phyloP scores from a whole-genome alignment of 2,888 invertebrate species.

The Drosophila kokeensis region DNA sequence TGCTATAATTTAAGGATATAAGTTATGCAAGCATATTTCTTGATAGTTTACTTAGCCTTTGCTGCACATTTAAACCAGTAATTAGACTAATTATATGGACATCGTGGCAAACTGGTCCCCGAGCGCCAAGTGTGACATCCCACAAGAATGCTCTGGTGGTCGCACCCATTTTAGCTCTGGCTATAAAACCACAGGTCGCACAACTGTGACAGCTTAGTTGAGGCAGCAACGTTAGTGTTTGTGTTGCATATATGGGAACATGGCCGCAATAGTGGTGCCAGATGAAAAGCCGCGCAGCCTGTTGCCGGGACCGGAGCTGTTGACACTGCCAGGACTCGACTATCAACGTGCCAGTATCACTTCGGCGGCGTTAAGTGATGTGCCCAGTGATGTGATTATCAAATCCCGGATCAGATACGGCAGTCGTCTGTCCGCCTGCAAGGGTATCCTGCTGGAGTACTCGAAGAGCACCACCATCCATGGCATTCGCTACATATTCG shows the following conservation, averaged over 20 bases:
- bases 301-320: conserved; percentile 65
- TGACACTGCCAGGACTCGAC: conserved; percentile 59
- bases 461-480: conserved; percentile 83
- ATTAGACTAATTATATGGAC: conserved; percentile 52
- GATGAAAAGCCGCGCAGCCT: conserved; percentile 52
- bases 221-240: conserved; percentile 16
- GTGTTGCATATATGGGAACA: conserved; percentile 16
- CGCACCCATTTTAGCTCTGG: conserved; percentile 45
- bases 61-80: conserved; percentile 19
- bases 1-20: not conserved
- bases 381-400: conserved; percentile 83
- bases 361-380: conserved; percentile 82
- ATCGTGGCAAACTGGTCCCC: conserved; percentile 15
- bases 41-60: not conserved
- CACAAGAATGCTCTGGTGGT: conserved; percentile 39
- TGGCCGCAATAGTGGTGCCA: conserved; percentile 31
- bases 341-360: conserved; percentile 72
- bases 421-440: conserved; percentile 76
- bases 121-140: conserved; percentile 37
- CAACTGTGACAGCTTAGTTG: conserved; percentile 49
- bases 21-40: not conserved
- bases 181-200: conserved; percentile 60
- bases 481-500: conserved; percentile 83
- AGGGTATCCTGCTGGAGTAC: conserved; percentile 82
- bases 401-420: conserved; percentile 83